phyloP scores from a whole-genome alignment of 2,888 invertebrate genomes.

The Brassicogethes aeneus region DNA sequence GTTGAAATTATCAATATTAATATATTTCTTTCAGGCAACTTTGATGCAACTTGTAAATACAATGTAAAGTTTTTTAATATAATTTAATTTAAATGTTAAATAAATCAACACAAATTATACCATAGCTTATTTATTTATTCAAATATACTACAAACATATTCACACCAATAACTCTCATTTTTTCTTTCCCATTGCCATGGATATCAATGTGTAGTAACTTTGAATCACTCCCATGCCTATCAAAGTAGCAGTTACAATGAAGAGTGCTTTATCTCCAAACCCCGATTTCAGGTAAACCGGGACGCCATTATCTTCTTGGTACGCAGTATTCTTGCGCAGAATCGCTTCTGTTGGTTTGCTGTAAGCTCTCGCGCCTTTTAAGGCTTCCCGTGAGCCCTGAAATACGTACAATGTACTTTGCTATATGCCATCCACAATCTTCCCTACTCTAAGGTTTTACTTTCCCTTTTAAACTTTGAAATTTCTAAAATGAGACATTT shows the following conservation, averaged over 20 bases:
- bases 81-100: background rate
- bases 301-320: constrained; percentile 16
- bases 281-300: constrained; percentile 22
- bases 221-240: constrained; percentile 11
- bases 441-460: too few species aligned
- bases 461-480: too few species aligned
- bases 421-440: too few species aligned
- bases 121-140: background rate
- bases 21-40: background rate
- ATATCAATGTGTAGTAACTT: constrained; percentile 6
- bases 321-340: constrained; percentile 11
- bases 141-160: constrained; percentile 1
- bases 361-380: too few species aligned
- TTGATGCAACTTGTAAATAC: too few species aligned
- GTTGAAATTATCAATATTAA: background rate
- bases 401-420: too few species aligned
- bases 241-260: constrained; percentile 9
- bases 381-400: too few species aligned
- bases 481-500: too few species aligned
- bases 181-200: constrained; percentile 11
- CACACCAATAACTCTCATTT: constrained; percentile 1
- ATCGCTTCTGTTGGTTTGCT: constrained; percentile 2
- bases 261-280: constrained; percentile 13
- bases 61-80: too few species aligned
- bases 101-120: too few species aligned